Conservation (phyloP, 2,888 invertebrate species). For the Nephrotoma appendiculata region DNA sequence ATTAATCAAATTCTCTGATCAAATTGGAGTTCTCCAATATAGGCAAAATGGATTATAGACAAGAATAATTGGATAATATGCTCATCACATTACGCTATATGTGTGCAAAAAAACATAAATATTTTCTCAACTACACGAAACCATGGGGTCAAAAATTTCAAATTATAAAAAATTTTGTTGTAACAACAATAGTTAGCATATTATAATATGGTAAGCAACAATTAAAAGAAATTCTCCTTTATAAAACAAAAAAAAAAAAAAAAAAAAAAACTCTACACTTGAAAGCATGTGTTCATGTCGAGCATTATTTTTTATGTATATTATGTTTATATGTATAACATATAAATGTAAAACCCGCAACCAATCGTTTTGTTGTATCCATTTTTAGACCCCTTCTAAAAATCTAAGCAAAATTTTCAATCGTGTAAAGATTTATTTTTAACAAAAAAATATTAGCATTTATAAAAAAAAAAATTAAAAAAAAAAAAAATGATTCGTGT, state of each 20-base stretch:
- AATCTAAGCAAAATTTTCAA: background rate
- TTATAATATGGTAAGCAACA: background rate
- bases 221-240: background rate
- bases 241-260: background rate
- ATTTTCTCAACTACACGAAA: background rate
- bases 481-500: background rate
- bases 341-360: slow-evolving; percentile 1
- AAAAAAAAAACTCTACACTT: background rate
- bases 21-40: too few species aligned
- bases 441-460: background rate
- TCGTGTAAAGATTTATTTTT: background rate
- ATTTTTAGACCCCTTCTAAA: slow-evolving; percentile 19
- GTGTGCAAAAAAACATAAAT: background rate
- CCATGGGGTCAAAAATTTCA: background rate
- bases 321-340: background rate
- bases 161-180: background rate
- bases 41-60: too few species aligned
- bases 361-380: slow-evolving; percentile 15
- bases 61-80: too few species aligned
- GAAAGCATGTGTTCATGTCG: background rate
- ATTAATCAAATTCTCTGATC: too few species aligned
- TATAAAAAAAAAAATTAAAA: background rate
- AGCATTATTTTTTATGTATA: background rate
- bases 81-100: background rate
- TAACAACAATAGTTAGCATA: background rate